A percentile compares a stretch with the other conserved stretches of the same genome.
Evolutionary conservation across 1,140 invertebrate species (phyloP).

Genomic region (Bombus breviceps): DNA sequence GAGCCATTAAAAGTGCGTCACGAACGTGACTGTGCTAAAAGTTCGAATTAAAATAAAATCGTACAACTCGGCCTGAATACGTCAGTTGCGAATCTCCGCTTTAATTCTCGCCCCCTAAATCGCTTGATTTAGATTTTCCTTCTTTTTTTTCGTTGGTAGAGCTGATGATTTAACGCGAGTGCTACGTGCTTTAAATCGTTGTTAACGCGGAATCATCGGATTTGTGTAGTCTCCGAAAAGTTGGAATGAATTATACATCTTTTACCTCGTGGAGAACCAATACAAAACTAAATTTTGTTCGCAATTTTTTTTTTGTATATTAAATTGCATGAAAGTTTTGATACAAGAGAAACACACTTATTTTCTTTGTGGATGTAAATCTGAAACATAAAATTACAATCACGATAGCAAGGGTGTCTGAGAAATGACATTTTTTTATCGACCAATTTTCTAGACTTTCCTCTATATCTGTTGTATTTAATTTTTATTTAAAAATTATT

Average conservation of each 20-base stretch:
- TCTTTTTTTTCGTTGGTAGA: too few relatives aligned
- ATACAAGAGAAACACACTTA: not conserved
- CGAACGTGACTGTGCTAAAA: not conserved
- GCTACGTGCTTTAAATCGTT: not conserved
- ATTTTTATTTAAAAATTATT: too few relatives aligned
- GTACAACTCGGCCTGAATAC: constrained; percentile 1
- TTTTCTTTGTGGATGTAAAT: not conserved
- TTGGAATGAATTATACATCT: not conserved
- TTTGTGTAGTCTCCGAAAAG: not conserved
- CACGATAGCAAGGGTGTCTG: not conserved
- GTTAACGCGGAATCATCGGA: not conserved
- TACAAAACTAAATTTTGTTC: not conserved
- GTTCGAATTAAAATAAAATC: constrained; percentile 37
- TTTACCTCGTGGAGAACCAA: not conserved
- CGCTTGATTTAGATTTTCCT: constrained; percentile 9
- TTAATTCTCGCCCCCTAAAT: constrained; percentile 7
- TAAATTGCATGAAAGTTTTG: not conserved
- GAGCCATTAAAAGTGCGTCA: constrained; percentile 10
- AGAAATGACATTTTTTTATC: too few relatives aligned
- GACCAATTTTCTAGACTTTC: too few relatives aligned
- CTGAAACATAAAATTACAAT: not conserved
- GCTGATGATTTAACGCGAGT: not conserved
- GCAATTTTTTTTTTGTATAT: not conserved
- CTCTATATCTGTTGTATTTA: too few relatives aligned
- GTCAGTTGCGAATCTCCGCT: not conserved